A percentile compares a stretch with the other conserved stretches of the same genome.
phyloP scores from a whole-genome alignment of 2,888 invertebrate genomes.

The Hecatera dysodea region DNA sequence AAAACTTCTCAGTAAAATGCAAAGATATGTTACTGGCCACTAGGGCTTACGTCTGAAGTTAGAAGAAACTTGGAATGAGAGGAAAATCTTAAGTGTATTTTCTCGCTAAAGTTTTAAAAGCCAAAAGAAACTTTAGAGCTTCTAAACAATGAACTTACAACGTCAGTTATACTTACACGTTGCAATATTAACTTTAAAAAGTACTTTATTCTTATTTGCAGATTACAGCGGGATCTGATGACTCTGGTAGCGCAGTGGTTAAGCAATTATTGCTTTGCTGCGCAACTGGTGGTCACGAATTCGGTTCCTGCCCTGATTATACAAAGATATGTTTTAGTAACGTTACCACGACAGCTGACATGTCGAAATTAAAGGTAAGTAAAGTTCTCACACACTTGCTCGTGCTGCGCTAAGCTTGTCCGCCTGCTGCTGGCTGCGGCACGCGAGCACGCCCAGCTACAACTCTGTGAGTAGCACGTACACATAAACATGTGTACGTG shows the following conservation, averaged over 20 bases:
- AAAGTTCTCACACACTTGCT: too few relatives aligned
- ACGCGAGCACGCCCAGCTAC: too few relatives aligned
- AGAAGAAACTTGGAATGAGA: constrained; percentile 49
- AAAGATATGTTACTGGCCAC: constrained; percentile 49
- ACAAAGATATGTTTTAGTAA: neutral
- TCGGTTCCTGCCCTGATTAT: neutral
- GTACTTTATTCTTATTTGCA: neutral
- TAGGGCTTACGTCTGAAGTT: constrained; percentile 41
- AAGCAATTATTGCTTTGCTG: neutral
- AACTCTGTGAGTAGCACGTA: too few relatives aligned
- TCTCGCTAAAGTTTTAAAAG: constrained; percentile 57
- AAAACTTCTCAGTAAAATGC: constrained; percentile 33
- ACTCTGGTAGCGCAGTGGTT: too few relatives aligned
- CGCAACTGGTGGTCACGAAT: neutral
- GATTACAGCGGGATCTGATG: neutral
- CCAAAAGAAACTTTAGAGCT: constrained; percentile 41
- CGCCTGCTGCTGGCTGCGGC: too few relatives aligned
- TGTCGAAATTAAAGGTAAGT: neutral
- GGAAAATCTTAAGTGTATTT: constrained; percentile 53
- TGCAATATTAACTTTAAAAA: constrained; percentile 16
- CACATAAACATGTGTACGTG: too few relatives aligned
- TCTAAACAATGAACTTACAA: constrained; percentile 49
- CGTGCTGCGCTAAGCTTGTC: too few relatives aligned
- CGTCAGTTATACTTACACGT: constrained; percentile 25
- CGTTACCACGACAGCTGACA: neutral